A percentile compares a stretch with the other conserved stretches of the same genome.
phyloP scores from a whole-genome alignment of 2,888 invertebrate genomes.

The Yponomeuta plumbellus region DNA sequence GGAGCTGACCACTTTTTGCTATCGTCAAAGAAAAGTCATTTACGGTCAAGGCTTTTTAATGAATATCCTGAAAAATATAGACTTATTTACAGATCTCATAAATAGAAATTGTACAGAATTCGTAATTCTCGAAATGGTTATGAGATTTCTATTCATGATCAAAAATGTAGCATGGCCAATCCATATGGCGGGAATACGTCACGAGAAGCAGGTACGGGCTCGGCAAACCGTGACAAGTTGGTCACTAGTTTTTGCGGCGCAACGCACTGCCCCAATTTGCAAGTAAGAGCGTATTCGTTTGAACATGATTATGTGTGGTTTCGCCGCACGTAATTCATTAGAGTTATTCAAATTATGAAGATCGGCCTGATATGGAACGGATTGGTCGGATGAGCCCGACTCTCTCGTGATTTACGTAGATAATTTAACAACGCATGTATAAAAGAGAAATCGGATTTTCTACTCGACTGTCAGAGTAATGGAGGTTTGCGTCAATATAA shows the following conservation, averaged over 20 bases:
- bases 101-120: too few species aligned
- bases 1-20: too few species aligned
- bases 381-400: background rate
- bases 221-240: background rate
- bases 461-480: too few species aligned
- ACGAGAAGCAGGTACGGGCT: background rate
- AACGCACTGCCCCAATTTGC: background rate
- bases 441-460: too few species aligned
- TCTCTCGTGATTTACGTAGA: background rate
- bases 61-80: too few species aligned
- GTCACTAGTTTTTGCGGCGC: background rate
- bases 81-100: too few species aligned
- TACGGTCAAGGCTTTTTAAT: too few species aligned
- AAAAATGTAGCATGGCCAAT: background rate
- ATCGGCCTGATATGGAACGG: background rate
- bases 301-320: background rate
- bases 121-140: background rate
- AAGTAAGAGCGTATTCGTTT: background rate
- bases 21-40: too few species aligned
- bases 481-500: too few species aligned
- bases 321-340: background rate
- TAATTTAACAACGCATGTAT: too few species aligned
- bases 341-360: background rate
- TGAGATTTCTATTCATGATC: background rate
- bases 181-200: background rate